A percentile compares a stretch with the other conserved stretches of the same genome.
Conservation (phyloP, 2,797 vertebrate genomes). For the Aldrovandia affinis region DNA sequence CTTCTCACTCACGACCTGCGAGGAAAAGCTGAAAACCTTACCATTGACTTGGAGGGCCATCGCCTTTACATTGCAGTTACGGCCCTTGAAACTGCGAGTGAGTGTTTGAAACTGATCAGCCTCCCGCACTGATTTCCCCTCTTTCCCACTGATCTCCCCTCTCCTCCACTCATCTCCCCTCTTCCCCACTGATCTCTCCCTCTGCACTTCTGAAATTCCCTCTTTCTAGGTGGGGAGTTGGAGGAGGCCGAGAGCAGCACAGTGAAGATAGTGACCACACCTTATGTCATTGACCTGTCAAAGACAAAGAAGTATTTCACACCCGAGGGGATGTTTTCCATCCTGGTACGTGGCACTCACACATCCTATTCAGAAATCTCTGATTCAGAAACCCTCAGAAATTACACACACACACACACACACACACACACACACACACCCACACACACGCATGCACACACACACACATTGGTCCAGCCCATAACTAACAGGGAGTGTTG, state of each 20-base stretch:
- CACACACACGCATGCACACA: background rate
- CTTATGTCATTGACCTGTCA: constrained; percentile 66
- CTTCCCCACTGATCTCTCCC: too few relatives aligned
- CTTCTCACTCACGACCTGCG: constrained; percentile 50
- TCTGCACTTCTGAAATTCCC: background rate
- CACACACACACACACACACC: background rate
- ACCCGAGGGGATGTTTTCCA: constrained; percentile 63
- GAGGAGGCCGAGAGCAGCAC: constrained; percentile 67
- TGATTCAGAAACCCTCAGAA: background rate
- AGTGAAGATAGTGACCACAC: constrained; percentile 70
- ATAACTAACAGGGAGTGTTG: background rate
- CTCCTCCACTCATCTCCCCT: too few relatives aligned
- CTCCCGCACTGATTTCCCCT: too few relatives aligned
- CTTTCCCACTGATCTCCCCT: too few relatives aligned
- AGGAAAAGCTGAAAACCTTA: constrained; percentile 42
- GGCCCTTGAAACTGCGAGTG: constrained; percentile 70
- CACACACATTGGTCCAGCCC: background rate
- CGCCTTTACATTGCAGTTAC: constrained; percentile 64
- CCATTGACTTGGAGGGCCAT: constrained; percentile 54
- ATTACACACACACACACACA: background rate
- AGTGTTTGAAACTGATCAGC: constrained; percentile 34
- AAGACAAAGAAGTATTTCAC: constrained; percentile 70
- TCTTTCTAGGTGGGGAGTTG: constrained; percentile 65
- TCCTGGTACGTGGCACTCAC: constrained; percentile 56
- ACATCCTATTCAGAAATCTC: too few relatives aligned